Conservation (phyloP, 2,113 vertebrate genomes). For the Nibea coibor region DNA sequence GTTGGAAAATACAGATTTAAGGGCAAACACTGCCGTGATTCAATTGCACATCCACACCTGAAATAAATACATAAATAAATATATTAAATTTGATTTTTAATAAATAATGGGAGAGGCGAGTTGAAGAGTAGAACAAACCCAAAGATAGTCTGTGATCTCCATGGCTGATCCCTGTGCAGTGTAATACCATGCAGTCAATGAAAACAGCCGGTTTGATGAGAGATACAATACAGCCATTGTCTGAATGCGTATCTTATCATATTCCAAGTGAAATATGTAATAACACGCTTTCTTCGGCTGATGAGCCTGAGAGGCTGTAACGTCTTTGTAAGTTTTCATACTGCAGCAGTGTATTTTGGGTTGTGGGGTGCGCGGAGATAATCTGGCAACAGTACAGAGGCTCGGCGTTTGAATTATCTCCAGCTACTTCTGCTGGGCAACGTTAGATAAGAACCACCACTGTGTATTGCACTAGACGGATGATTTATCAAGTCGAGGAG, state of each 20-base stretch:
- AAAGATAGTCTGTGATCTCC: constrained; percentile 34
- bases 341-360: constrained; percentile 37
- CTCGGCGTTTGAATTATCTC: constrained; percentile 69
- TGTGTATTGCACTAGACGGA: constrained; percentile 52
- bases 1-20: constrained; percentile 38
- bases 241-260: constrained; percentile 43
- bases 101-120: constrained; percentile 71
- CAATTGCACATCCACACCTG: constrained; percentile 63
- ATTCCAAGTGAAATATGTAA: constrained; percentile 44
- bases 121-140: constrained; percentile 34
- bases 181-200: constrained; percentile 58
- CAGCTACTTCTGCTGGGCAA: constrained; percentile 55
- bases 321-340: constrained; percentile 46
- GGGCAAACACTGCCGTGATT: constrained; percentile 43
- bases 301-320: constrained; percentile 37
- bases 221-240: constrained; percentile 43
- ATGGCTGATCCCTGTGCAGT: constrained; percentile 17
- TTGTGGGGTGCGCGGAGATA: constrained; percentile 34
- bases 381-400: constrained; percentile 58
- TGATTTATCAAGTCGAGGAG: constrained; percentile 59
- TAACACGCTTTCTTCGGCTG: constrained; percentile 24
- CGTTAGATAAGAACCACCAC: constrained; percentile 64
- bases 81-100: constrained; percentile 64
- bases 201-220: constrained; percentile 38
- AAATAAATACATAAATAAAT: constrained; percentile 83